These are phyloP conservation scores for Tenthredo notha DNA, from an alignment of 2,888 invertebrate genomes.

Conservation along the genomic window DNA sequence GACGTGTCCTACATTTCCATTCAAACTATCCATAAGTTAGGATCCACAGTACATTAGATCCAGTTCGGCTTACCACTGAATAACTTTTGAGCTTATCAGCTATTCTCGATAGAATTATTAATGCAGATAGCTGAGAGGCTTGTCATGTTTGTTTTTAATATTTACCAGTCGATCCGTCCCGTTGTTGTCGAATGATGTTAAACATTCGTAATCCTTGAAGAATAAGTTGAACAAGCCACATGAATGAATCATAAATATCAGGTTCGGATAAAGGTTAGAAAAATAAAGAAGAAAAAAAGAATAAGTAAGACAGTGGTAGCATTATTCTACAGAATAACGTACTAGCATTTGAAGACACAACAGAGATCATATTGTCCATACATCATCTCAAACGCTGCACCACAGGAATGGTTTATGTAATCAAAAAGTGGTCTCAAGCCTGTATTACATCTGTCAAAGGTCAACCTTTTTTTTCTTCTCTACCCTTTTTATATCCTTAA, in stretches of 20 bases:
- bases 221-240: neutral
- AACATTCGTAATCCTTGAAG: constrained; percentile 46
- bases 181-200: constrained; percentile 30
- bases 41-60: neutral
- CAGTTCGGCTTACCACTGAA: no score
- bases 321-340: constrained; percentile 51
- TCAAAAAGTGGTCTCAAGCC: constrained; percentile 44
- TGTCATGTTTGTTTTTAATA: constrained; percentile 29
- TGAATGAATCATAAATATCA: constrained; percentile 54
- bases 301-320: constrained; percentile 39
- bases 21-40: neutral
- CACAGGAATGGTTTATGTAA: constrained; percentile 51
- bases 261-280: constrained; percentile 51
- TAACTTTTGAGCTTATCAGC: neutral
- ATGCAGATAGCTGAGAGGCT: neutral
- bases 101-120: neutral
- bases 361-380: constrained; percentile 58
- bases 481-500: neutral
- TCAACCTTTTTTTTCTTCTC: constrained; percentile 2
- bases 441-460: constrained; percentile 54
- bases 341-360: constrained; percentile 52
- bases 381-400: constrained; percentile 56
- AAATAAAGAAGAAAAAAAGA: constrained; percentile 34
- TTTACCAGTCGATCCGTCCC: constrained; percentile 10
- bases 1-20: neutral